A percentile compares a stretch with the other conserved stretches of the same genome.
These are phyloP conservation scores for Drosophila pruinosa DNA, from an alignment of 1,140 invertebrate genomes.

Conservation along the genomic window DNA sequence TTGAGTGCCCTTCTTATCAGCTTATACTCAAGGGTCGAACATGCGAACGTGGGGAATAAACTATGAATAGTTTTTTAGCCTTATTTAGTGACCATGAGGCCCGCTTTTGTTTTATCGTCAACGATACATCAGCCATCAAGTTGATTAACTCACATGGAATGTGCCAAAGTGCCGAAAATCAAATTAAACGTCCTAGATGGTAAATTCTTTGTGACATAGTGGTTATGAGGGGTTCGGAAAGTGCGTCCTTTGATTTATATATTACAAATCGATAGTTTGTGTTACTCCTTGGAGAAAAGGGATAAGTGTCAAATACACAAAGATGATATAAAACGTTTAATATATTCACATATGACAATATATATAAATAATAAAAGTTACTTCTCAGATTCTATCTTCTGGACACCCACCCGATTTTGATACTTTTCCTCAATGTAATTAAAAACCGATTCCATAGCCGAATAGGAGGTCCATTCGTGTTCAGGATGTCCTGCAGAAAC, in stretches of 20 bases:
- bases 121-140: slow-evolving; percentile 75
- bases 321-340: slow-evolving; percentile 39
- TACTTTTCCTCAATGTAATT: slow-evolving; percentile 83
- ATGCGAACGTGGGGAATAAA: slow-evolving; percentile 31
- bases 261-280: slow-evolving; percentile 72
- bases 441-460: slow-evolving; percentile 84
- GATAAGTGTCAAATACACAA: slow-evolving; percentile 65
- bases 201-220: slow-evolving; percentile 77
- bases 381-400: slow-evolving; percentile 4
- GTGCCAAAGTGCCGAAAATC: slow-evolving; percentile 73
- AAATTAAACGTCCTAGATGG: slow-evolving; percentile 81
- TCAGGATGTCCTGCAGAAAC: slow-evolving; percentile 84
- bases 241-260: slow-evolving; percentile 64
- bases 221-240: slow-evolving; percentile 26
- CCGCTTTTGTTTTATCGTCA: slow-evolving; percentile 71
- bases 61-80: slow-evolving; percentile 37
- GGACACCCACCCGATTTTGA: slow-evolving; percentile 25
- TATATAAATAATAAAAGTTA: slow-evolving; percentile 12
- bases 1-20: slow-evolving; percentile 48
- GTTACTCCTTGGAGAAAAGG: slow-evolving; percentile 66
- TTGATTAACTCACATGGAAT: slow-evolving; percentile 71
- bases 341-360: slow-evolving; percentile 47
- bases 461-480: slow-evolving; percentile 85
- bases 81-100: slow-evolving; percentile 41
- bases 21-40: slow-evolving; percentile 9